Percentiles rank a stretch among this genome's conserved stretches.
These are phyloP conservation scores for Sclerurus mexicanus DNA, from an alignment of 2,113 vertebrate genomes.

Conservation along the genomic window DNA sequence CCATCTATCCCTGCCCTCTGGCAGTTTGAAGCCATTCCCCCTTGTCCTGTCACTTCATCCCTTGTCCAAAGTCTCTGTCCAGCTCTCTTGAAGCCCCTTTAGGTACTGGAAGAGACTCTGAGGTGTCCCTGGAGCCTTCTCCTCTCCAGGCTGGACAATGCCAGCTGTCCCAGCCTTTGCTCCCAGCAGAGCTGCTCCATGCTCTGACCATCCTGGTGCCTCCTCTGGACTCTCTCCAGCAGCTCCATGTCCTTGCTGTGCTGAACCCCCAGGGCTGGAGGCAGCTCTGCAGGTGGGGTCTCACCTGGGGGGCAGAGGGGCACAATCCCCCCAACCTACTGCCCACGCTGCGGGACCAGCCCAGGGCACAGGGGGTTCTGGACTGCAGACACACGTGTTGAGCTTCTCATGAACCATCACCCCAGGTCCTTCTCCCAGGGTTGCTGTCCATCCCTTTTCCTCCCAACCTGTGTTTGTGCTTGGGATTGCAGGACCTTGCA, in stretches of 20 bases:
- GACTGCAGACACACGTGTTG: accelerated
- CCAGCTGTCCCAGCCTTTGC: background rate
- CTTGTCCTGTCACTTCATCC: background rate
- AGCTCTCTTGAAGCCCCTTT: accelerated
- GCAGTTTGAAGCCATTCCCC: background rate
- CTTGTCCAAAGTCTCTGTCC: background rate
- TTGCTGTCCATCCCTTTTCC: background rate
- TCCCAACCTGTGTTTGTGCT: background rate
- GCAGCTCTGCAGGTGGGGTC: background rate
- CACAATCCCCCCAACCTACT: background rate
- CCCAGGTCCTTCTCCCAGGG: accelerated
- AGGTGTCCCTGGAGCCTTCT: background rate
- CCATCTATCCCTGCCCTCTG: background rate
- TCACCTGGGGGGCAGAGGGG: background rate
- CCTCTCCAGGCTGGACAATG: background rate
- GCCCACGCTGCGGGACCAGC: background rate
- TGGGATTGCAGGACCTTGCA: background rate
- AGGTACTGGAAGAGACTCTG: accelerated
- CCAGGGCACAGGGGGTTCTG: accelerated
- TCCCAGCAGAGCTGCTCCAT: background rate
- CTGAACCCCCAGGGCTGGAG: background rate
- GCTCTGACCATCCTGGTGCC: background rate
- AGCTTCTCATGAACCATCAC: background rate
- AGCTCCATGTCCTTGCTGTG: background rate
- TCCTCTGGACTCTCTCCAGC: background rate